Evolutionary conservation across 2,888 invertebrate species (phyloP).

Genomic region (Scaptomyza tumidula): DNA sequence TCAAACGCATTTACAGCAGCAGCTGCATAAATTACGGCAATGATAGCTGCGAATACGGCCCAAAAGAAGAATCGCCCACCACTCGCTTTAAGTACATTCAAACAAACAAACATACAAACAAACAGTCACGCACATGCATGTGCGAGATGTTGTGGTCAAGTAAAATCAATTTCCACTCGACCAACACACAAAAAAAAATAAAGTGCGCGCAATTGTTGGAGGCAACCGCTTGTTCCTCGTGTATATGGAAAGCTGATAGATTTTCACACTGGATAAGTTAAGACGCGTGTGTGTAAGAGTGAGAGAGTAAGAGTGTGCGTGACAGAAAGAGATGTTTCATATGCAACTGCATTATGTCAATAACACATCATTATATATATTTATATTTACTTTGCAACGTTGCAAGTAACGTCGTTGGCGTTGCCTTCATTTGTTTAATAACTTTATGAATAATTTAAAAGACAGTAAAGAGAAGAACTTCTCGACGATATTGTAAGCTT

Average conservation of each 20-base stretch:
- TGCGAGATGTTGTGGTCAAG: conserved; percentile 2
- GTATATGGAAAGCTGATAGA: background rate
- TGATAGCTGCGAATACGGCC: conserved; percentile 5
- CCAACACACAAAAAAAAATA: conserved; percentile 43
- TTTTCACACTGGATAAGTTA: background rate
- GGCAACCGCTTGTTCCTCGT: background rate
- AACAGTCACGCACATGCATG: background rate
- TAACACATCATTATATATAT: background rate
- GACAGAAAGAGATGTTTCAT: background rate
- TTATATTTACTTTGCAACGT: background rate
- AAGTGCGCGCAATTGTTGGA: conserved; percentile 17
- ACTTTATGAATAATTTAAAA: background rate
- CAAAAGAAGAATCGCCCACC: background rate
- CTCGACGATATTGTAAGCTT: no score
- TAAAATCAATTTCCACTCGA: conserved; percentile 59
- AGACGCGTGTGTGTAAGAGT: background rate
- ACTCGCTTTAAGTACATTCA: background rate
- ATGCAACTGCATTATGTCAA: background rate
- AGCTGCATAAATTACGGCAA: conserved; percentile 45
- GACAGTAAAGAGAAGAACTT: no score
- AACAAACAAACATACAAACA: no score
- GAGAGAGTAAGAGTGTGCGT: background rate
- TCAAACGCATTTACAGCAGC: conserved; percentile 33
- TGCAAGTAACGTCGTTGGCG: no score
- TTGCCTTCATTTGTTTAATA: no score